phyloP scores from a whole-genome alignment of 2,888 invertebrate genomes.

The Meta bourneti region DNA sequence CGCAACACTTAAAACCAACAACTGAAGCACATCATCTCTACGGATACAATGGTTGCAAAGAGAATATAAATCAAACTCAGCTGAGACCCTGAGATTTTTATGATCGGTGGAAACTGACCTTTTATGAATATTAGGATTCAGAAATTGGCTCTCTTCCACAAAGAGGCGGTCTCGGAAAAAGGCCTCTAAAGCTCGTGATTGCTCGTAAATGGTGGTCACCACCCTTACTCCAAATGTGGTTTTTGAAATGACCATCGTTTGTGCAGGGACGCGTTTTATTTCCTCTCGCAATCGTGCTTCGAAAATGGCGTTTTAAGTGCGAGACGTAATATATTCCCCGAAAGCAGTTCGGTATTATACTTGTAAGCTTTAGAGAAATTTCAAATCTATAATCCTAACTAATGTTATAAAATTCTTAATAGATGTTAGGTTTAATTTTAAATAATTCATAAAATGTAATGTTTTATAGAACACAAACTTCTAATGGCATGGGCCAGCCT shows the following conservation, averaged over 20 bases:
- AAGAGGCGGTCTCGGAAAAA: constrained; percentile 14
- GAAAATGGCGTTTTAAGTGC: constrained; percentile 17
- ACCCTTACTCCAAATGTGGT: constrained; percentile 29
- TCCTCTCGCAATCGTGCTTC: neutral
- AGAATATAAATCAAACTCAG: constrained; percentile 34
- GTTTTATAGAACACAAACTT: too few relatives aligned
- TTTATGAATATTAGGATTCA: constrained; percentile 66
- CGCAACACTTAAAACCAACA: neutral
- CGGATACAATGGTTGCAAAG: neutral
- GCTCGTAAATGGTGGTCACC: constrained; percentile 37
- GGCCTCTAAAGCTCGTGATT: constrained; percentile 1
- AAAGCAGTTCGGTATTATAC: too few relatives aligned
- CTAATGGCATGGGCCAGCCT: too few relatives aligned
- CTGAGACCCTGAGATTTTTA: constrained; percentile 7
- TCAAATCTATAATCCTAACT: neutral
- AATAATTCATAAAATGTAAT: too few relatives aligned
- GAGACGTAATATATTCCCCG: neutral
- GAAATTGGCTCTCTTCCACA: constrained; percentile 54
- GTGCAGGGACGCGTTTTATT: neutral
- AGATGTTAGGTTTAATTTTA: too few relatives aligned
- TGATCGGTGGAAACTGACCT: constrained; percentile 51
- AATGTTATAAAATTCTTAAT: neutral
- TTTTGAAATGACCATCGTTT: constrained; percentile 23
- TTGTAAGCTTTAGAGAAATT: too few relatives aligned
- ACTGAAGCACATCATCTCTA: neutral